Base-by-base conservation (phyloP, 2,888 invertebrate genomes). In the Mystacides longicornis region DNA sequence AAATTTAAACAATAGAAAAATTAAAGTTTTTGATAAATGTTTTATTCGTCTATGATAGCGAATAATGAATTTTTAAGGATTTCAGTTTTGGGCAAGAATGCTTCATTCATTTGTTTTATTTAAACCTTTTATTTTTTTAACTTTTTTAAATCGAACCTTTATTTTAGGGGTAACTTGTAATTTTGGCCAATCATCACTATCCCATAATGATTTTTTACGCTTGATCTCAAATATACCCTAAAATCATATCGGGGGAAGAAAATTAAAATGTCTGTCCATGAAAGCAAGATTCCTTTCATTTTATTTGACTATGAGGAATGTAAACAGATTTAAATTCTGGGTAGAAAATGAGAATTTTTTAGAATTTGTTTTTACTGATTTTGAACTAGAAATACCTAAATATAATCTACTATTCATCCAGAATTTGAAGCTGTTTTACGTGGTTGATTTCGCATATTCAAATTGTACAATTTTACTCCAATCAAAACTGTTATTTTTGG, bases 151-250 rank as follows among this genome's bases (percentile, higher is more conserved):
- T 74, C 83, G 80, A 83, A 83, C 83, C 83, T 83, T 83, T 73
- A 75, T 74, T 78, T 79, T 81, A 71, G 78, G 79, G 75, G 78
- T 73, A 73, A 79, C 79, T 74, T 79, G 74, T 73, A 89, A 82
- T 67, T 71, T 81, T 68, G 88, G 88, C 87, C 87, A 89, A 78
- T 88, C 88, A 67, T 88, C 84, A 70, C 87, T 72, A 77, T 85
- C 84, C 69, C 78, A 77, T 64, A 85, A 78, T 74, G 82, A 81
- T 75, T 81, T 81, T 66, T 82, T 80, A 76, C 84, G 81, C 74
- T 78, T 78, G 73, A 81, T 82, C 69, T 81, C 77, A 80, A 81
- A 83, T 71, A 83, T 74, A 69, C 79, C 83, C 83, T 83, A 81
- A 72, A 80, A 79, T 75, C 73, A 72, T 64, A 49, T 46, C 16